These are phyloP conservation scores for Ammodytes marinus DNA, from an alignment of 2,113 vertebrate species.

Conservation along the genomic window DNA sequence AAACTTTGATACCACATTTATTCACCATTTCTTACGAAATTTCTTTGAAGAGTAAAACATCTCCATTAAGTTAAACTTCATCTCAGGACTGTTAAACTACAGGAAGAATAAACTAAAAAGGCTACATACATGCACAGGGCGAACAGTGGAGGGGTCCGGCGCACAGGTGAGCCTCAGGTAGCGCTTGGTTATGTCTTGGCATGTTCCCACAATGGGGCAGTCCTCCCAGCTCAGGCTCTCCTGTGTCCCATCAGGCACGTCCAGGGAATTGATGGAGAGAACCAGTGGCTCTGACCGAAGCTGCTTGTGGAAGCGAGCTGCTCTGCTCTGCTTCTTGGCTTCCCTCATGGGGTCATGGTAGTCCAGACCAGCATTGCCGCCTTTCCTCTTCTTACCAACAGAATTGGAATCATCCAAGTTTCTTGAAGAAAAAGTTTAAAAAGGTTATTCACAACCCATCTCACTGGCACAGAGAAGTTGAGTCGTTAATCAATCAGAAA, in stretches of 20 bases:
- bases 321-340: conserved; percentile 92
- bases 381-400: conserved; percentile 87
- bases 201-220: conserved; percentile 92
- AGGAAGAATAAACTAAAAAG: neutral
- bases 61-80: neutral
- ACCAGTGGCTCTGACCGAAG: conserved; percentile 91
- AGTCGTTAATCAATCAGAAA: neutral
- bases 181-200: conserved; percentile 91
- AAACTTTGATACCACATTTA: neutral
- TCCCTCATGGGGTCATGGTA: conserved; percentile 92
- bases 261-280: conserved; percentile 87
- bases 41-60: neutral
- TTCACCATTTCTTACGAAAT: neutral
- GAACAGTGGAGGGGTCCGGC: conserved; percentile 91
- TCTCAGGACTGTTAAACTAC: neutral
- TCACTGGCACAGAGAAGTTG: neutral
- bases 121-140: conserved; percentile 87
- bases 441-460: neutral
- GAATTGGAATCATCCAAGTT: conserved; percentile 80
- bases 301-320: conserved; percentile 92
- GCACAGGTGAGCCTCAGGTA: conserved; percentile 94
- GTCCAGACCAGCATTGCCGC: conserved; percentile 85
- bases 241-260: conserved; percentile 82
- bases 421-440: conserved; percentile 41
- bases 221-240: conserved; percentile 93